phyloP scores from a whole-genome alignment of 1,140 invertebrate species.

The Phymorhynchus buccinoides region DNA sequence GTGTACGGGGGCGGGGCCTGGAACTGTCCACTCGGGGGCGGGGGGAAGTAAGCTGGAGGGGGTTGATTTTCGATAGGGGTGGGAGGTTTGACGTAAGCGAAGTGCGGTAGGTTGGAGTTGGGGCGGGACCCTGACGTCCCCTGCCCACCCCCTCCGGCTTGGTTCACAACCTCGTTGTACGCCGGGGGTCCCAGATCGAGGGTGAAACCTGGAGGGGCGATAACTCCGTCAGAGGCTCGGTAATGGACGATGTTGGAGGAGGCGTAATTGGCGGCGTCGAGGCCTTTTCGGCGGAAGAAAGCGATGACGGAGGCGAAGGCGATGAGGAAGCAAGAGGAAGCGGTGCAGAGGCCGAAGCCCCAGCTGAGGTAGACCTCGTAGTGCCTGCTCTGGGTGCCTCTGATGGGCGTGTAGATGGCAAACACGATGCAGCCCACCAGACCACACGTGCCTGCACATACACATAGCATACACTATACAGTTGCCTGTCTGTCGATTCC shows the following conservation, averaged over 20 bases:
- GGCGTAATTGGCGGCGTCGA: not conserved
- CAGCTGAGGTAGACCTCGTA: not conserved
- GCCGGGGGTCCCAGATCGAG: not conserved
- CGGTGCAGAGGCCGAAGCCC: constrained; percentile 1
- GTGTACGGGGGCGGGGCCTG: not conserved
- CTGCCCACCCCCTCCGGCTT: not conserved
- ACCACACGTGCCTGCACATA: not conserved
- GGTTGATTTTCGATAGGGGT: not conserved
- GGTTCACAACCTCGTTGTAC: not conserved
- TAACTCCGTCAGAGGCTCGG: not conserved
- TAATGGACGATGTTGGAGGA: not conserved
- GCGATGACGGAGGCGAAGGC: constrained; percentile 14
- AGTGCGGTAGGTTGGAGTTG: not conserved
- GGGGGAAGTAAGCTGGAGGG: not conserved
- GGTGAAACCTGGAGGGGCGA: not conserved
- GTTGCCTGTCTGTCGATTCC: not conserved
- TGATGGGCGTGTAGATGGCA: not conserved
- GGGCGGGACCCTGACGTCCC: not conserved
- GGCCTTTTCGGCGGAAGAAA: not conserved
- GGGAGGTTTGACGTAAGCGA: not conserved
- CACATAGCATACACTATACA: not conserved
- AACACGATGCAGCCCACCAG: constrained; percentile 5
- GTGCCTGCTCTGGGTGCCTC: not conserved
- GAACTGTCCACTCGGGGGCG: not conserved
- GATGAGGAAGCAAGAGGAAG: constrained; percentile 13